Base-by-base conservation (phyloP, 1,140 invertebrate species). In the Microplitis mediator region DNA sequence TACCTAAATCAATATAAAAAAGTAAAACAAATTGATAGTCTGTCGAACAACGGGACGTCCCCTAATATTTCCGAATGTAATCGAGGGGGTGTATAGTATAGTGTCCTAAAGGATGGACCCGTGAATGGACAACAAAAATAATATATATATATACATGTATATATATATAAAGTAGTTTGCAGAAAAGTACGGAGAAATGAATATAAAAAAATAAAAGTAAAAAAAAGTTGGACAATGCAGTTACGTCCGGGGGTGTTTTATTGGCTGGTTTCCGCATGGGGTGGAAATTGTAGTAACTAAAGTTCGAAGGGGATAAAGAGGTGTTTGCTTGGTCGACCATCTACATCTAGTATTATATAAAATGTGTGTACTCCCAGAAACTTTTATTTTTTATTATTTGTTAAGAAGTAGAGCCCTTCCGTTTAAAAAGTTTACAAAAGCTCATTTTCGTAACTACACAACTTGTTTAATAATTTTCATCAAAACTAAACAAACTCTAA, bases 31-130 rank as follows among this genome's bases (percentile, higher is more conserved):
- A 87, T 86, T 86, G 85, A 87, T 86, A 85, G 86, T 86, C 79
- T 82, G 85, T 80, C 84, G 84, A 85, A 76, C 84, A 79, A 78
- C 81, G 83, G 85, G 85, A 83, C 86, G 86, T 87, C 86, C 86
- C 86, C 86, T 87, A 87, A 87, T 87, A 87, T 87, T 87, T 87
- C 86, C 86, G 86, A 86, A 84, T 86, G 83, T 87, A 87, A 87
- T 87, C 84, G 86, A 86, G 79, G 84, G 86, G 86, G 86, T 86
- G 86, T 86, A 76, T 9, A 52, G 65, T 45, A 56, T 36, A 62
- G 32, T 45, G 39, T 51, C 32, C 23, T 52, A 23, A 50, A 69
- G 45, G 54, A 65, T 67, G 64, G 62, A 58, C 52, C 70, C 61
- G 60, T 31, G 60, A 81, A 76, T 69, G 64, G 72, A 76, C 74